Conservation (phyloP, 2,888 invertebrate genomes). For the Cantharis rufa region DNA sequence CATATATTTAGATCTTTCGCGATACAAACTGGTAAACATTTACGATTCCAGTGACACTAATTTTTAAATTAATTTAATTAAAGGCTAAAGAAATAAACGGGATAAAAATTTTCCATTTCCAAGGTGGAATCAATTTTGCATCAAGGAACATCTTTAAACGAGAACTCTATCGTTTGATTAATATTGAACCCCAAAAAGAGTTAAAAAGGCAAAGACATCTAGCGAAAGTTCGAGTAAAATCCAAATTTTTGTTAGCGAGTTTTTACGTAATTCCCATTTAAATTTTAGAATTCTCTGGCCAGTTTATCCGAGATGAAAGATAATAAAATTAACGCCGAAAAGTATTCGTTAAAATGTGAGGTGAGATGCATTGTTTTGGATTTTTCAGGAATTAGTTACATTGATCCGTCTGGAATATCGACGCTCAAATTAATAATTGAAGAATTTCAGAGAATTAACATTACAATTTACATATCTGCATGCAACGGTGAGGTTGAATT, state of each 20-base stretch:
- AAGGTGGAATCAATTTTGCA: slow-evolving; percentile 70
- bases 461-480: slow-evolving; percentile 61
- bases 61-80: background rate
- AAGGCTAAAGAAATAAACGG: slow-evolving; percentile 66
- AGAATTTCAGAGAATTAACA: slow-evolving; percentile 59
- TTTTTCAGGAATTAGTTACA: slow-evolving; percentile 65
- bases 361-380: slow-evolving; percentile 60
- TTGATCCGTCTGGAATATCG: slow-evolving; percentile 68
- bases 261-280: background rate
- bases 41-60: background rate
- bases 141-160: slow-evolving; percentile 63
- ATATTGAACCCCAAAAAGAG: slow-evolving; percentile 58
- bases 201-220: slow-evolving; percentile 53
- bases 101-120: slow-evolving; percentile 70
- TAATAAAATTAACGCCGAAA: background rate
- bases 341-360: slow-evolving; percentile 29
- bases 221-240: slow-evolving; percentile 42
- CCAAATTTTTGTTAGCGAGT: background rate
- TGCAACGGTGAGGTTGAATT: slow-evolving; percentile 54
- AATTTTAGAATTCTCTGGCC: background rate
- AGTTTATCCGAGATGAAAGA: background rate
- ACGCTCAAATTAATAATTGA: slow-evolving; percentile 59
- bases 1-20: slow-evolving; percentile 66
- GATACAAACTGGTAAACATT: slow-evolving; percentile 63
- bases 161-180: slow-evolving; percentile 59